These are phyloP conservation scores for Manduca sexta DNA, from an alignment of 1,140 invertebrate species.

Conservation along the genomic window DNA sequence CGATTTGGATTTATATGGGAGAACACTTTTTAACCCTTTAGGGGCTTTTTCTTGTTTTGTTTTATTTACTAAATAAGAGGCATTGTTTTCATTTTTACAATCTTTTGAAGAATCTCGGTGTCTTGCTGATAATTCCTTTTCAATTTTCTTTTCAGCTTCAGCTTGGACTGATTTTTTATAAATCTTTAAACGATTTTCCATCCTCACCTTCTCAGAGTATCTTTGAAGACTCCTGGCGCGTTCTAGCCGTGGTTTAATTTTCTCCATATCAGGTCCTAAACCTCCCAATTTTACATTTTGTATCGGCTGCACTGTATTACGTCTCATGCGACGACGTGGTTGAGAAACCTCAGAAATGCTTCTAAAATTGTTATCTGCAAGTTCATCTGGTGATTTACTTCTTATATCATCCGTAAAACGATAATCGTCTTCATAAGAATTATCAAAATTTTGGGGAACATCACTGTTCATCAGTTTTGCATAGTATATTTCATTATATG, in stretches of 20 bases:
- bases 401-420: conserved; percentile 30
- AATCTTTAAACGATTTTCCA: conserved; percentile 57
- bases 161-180: conserved; percentile 49
- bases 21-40: conserved; percentile 23
- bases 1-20: conserved; percentile 23
- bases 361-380: conserved; percentile 35
- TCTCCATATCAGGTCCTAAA: conserved; percentile 58
- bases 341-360: conserved; percentile 56
- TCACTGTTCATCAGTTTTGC: conserved; percentile 48
- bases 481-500: conserved; percentile 64
- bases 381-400: conserved; percentile 29
- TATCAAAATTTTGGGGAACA: conserved; percentile 36
- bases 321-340: conserved; percentile 28
- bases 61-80: conserved; percentile 52
- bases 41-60: conserved; percentile 23
- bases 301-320: conserved; percentile 33
- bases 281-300: conserved; percentile 53
- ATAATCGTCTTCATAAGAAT: conserved; percentile 39
- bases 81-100: conserved; percentile 20
- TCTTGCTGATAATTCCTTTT: conserved; percentile 25
- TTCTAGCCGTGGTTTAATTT: conserved; percentile 57
- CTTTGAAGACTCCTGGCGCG: conserved; percentile 61
- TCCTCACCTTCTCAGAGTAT: conserved; percentile 64
- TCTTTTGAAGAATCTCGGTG: conserved; percentile 6
- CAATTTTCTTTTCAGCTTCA: conserved; percentile 36